Base-by-base conservation (phyloP, 2,888 invertebrate species). In the Pelosia muscerda region DNA sequence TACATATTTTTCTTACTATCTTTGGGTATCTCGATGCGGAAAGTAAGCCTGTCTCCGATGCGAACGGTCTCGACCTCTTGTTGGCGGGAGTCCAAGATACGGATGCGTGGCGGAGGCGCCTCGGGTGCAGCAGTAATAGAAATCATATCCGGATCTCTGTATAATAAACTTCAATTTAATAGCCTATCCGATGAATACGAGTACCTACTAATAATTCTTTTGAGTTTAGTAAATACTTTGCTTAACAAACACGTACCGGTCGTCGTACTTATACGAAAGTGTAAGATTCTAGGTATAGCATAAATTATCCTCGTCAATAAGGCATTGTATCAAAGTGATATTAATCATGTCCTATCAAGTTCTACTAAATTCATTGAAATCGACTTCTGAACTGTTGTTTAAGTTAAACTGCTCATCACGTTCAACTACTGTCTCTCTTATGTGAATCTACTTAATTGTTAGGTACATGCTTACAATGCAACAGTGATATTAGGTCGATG, bases 1-100 rank as follows among this genome's bases (percentile, higher is more conserved):
- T 49, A 57, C 55, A 38, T 54, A 28, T 62, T 61, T 64, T 70
- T 81, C 98, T 97, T 94, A 98, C 98, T 98, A 93, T 98, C 98
- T 96, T 98, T 98, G 23, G 98, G 98, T 78, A 99, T 98, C 95
- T 98, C 98, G 93, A 98, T 98, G 88, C 98, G 97, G 97, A 98
- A 98, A 68, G 98, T 98, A 79, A 98, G 97, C 81, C 98, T 97
- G 95, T 98, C 98, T 86, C 98, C 98, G 84, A 99, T 98, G 81
- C 98, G 96, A 34, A 99, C 98, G 64, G 98, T 98, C 91, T 98
- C 98, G 73, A 98, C 98, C 92, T 98, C 98, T 69, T 98, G 96
- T 78, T 97, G 96, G 78, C 97, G 96, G 73, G 96, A 97, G 91
- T 98, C 98, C 92, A 98, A 95, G 86, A 98, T 98, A 78, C 98